Conservation (phyloP, 2,888 invertebrate species). For the Plebejus anna region DNA sequence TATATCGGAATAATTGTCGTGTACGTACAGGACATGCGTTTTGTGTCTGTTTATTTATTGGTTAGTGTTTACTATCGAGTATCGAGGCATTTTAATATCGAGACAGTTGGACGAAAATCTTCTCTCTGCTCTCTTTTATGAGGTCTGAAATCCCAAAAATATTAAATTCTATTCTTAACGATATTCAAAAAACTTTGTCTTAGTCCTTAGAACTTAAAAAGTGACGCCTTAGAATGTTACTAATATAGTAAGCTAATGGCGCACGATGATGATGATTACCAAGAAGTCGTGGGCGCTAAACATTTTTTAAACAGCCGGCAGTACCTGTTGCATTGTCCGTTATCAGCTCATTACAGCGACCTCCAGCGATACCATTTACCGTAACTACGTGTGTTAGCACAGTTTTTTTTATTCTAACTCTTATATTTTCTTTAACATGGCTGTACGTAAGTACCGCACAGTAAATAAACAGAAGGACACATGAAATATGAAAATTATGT, state of each 20-base stretch:
- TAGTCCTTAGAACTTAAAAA: no score
- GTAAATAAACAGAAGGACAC: not conserved
- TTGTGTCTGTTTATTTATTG: constrained; percentile 21
- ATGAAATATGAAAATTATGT: not conserved
- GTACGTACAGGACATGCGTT: constrained; percentile 35
- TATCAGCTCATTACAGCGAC: constrained; percentile 45
- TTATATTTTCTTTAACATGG: not conserved
- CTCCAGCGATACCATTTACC: constrained; percentile 31
- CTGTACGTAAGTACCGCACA: not conserved
- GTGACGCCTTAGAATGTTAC: not conserved
- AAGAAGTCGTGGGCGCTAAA: constrained; percentile 17
- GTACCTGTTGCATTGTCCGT: constrained; percentile 40
- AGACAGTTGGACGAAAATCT: not conserved
- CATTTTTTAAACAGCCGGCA: constrained; percentile 26
- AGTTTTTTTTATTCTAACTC: not conserved
- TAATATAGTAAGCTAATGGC: not conserved
- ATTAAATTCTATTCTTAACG: no score
- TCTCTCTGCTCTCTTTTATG: no score
- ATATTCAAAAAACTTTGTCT: no score
- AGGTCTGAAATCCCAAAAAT: no score
- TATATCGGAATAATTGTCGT: constrained; percentile 38
- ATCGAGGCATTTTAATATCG: not conserved
- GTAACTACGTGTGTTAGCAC: not conserved
- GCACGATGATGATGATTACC: not conserved
- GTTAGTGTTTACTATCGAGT: not conserved